Conservation (phyloP, 2,888 invertebrate species). For the Drosophila ezoana region DNA sequence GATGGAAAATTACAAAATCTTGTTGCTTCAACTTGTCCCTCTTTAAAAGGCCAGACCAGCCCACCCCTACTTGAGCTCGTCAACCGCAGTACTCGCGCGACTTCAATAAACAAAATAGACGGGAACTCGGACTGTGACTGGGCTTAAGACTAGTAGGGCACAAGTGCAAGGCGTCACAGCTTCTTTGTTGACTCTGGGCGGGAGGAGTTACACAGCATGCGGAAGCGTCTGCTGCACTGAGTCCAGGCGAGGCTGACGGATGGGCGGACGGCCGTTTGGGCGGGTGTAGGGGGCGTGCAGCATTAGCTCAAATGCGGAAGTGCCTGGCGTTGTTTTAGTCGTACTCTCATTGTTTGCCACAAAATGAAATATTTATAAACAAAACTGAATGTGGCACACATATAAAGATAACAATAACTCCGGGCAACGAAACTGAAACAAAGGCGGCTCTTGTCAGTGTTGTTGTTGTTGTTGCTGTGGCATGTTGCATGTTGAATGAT, state of each 20-base stretch:
- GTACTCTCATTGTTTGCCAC: constrained; percentile 65
- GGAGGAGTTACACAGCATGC: constrained; percentile 41
- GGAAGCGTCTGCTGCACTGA: constrained; percentile 45
- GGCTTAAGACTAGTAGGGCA: constrained; percentile 44
- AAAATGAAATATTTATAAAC: constrained; percentile 71
- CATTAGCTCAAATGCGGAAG: constrained; percentile 62
- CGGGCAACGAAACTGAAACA: constrained; percentile 39
- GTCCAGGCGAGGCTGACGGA: constrained; percentile 2
- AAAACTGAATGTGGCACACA: constrained; percentile 74
- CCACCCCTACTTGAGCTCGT: constrained; percentile 54
- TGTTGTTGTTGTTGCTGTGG: constrained; percentile 14
- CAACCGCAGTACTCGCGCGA: constrained; percentile 36
- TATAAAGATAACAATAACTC: constrained; percentile 52
- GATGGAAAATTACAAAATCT: constrained; percentile 73
- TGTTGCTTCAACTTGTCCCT: constrained; percentile 42
- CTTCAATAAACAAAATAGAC: constrained; percentile 64
- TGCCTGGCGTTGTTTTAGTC: constrained; percentile 53
- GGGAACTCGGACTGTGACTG: constrained; percentile 12
- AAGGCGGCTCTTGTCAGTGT: constrained; percentile 18
- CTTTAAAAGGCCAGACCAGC: constrained; percentile 37
- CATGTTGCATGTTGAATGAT: constrained; percentile 10
- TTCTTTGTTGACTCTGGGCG: constrained; percentile 27
- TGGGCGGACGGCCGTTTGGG: background rate
- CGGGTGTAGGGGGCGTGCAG: background rate
- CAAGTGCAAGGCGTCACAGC: constrained; percentile 44